Evolutionary conservation across 1,140 invertebrate species (phyloP).

Genomic region (Saccostrea glomerata): DNA sequence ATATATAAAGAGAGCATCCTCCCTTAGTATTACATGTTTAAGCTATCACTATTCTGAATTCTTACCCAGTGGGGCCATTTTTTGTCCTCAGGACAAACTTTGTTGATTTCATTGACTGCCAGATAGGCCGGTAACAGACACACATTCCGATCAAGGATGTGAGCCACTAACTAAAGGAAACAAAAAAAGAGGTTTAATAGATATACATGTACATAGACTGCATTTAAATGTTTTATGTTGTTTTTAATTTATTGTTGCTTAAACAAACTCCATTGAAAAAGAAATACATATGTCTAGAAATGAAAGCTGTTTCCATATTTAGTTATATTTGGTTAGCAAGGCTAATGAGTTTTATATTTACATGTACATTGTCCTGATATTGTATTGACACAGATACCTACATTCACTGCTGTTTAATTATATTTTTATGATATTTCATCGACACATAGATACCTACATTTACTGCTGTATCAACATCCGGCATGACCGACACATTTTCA

Average conservation of each 20-base stretch:
- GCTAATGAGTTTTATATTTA: too few relatives aligned
- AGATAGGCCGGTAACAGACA: constrained; percentile 96
- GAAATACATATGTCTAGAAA: too few relatives aligned
- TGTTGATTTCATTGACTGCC: constrained; percentile 95
- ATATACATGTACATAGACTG: too few relatives aligned
- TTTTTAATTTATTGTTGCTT: too few relatives aligned
- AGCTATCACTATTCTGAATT: neutral
- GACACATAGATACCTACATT: constrained; percentile 65
- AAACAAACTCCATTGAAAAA: too few relatives aligned
- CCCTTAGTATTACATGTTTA: neutral
- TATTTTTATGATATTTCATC: too few relatives aligned
- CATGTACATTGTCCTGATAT: too few relatives aligned
- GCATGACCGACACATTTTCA: constrained; percentile 69
- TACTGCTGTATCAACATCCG: constrained; percentile 71
- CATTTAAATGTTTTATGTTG: too few relatives aligned
- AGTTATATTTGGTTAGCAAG: too few relatives aligned
- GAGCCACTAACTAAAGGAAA: constrained; percentile 84
- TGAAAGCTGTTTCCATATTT: too few relatives aligned
- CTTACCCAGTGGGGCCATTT: constrained; percentile 95
- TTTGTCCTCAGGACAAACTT: constrained; percentile 89
- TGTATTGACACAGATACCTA: constrained; percentile 59
- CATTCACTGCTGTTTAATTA: constrained; percentile 70
- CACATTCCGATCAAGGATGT: constrained; percentile 95
- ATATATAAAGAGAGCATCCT: too few relatives aligned
- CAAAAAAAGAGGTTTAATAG: neutral